Conservation (phyloP, 2,797 vertebrate genomes). For the Mormyrus proboscirostris region DNA sequence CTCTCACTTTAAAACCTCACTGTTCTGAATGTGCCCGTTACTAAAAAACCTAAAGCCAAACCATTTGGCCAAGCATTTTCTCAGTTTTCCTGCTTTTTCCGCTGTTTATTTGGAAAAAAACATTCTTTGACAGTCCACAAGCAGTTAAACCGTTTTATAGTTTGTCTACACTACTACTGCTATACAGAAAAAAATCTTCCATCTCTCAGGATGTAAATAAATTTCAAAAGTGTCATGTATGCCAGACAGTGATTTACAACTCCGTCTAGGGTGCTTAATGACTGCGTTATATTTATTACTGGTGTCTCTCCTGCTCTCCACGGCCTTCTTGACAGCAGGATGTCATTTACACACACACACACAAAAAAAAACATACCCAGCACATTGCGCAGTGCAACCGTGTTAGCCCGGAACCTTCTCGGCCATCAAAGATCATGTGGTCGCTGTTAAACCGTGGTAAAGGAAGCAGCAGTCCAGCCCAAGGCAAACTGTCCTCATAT, state of each 20-base stretch:
- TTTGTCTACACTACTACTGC: neutral
- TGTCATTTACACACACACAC: neutral
- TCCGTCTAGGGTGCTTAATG: neutral
- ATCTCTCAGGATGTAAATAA: neutral
- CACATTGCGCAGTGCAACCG: neutral
- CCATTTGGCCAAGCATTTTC: neutral
- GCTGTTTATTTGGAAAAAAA: neutral
- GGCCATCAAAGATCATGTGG: neutral
- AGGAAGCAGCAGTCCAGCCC: neutral
- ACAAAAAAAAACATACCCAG: neutral
- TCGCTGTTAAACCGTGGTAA: neutral
- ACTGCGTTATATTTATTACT: conserved; percentile 5
- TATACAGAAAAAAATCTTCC: neutral
- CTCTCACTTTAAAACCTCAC: neutral
- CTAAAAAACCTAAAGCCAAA: neutral
- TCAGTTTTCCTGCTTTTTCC: neutral
- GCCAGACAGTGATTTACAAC: neutral
- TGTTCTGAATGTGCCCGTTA: neutral
- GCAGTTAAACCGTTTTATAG: neutral
- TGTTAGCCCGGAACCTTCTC: neutral
- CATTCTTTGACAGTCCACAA: neutral
- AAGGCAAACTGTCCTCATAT: neutral
- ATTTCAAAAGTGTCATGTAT: neutral
- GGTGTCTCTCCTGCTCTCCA: conserved; percentile 23
- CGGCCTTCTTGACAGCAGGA: conserved; percentile 32